Conservation (phyloP, 1,140 invertebrate genomes). For the Penaeus japonicus region DNA sequence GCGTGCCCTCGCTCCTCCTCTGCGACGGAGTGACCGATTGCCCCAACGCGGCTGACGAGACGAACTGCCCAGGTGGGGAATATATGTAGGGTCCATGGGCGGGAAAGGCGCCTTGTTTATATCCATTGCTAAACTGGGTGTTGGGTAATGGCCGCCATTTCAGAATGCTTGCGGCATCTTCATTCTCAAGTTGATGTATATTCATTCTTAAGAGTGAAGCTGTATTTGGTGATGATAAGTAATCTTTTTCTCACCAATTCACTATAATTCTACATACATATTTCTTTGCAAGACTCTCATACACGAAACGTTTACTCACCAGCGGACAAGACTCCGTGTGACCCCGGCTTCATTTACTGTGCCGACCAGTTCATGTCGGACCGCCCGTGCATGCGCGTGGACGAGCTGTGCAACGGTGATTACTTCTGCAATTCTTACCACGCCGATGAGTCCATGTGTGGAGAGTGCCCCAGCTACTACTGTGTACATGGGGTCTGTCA, state of each 20-base stretch:
- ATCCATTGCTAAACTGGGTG: no score
- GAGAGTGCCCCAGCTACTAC: neutral
- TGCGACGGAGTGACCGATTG: conserved; percentile 63
- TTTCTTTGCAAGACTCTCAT: neutral
- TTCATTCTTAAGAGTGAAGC: no score
- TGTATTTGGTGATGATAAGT: no score
- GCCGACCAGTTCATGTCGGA: conserved; percentile 1
- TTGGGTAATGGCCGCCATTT: no score
- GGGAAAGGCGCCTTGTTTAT: no score
- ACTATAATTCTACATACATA: neutral
- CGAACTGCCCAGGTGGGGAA: conserved; percentile 2
- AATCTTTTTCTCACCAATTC: neutral
- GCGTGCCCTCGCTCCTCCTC: conserved; percentile 59
- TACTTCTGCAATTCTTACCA: neutral
- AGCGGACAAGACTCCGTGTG: neutral
- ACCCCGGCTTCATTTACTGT: conserved; percentile 28
- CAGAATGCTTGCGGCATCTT: no score
- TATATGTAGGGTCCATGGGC: no score
- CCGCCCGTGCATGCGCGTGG: neutral
- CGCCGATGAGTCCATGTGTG: conserved; percentile 39
- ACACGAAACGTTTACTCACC: neutral
- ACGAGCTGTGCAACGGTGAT: neutral
- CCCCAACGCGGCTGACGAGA: conserved; percentile 61
- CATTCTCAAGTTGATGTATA: no score
- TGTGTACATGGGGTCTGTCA: neutral